Conservation (phyloP, 2,113 vertebrate species). For the Brachyhypopomus occidentalis region DNA sequence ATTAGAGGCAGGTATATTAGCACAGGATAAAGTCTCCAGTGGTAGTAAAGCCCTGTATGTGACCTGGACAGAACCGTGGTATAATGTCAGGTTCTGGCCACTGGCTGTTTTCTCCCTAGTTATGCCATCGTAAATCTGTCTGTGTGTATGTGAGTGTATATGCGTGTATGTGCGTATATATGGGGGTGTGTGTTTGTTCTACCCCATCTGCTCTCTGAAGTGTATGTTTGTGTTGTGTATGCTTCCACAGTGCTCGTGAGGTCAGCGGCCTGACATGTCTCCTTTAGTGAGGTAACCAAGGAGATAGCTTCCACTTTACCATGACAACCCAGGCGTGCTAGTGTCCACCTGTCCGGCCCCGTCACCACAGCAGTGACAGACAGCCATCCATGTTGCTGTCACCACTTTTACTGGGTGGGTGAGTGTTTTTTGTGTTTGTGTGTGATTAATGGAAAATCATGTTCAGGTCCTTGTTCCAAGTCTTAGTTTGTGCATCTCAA, state of each 20-base stretch:
- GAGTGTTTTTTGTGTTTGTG: conserved; percentile 2
- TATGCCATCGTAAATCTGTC: neutral
- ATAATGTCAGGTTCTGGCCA: too few species aligned
- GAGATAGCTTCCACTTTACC: conserved; percentile 23
- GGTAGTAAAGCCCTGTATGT: too few species aligned
- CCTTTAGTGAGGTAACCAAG: conserved; percentile 32
- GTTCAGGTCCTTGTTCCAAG: conserved; percentile 11
- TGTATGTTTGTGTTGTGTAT: conserved; percentile 26
- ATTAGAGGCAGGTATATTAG: too few species aligned
- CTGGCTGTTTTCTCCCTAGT: neutral
- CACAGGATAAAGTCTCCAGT: too few species aligned
- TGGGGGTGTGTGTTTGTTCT: conserved; percentile 2
- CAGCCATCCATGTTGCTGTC: neutral
- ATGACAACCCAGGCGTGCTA: conserved; percentile 8
- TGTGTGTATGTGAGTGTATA: neutral
- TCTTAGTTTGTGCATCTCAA: too few species aligned
- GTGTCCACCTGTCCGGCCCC: too few species aligned
- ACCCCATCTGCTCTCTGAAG: conserved; percentile 19
- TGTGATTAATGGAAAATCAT: neutral
- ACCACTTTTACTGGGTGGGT: neutral
- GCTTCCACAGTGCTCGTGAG: conserved; percentile 44
- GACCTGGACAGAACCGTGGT: too few species aligned
- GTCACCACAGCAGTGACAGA: too few species aligned
- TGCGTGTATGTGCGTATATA: conserved; percentile 6
- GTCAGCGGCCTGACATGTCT: conserved; percentile 44